Evolutionary conservation across 2,113 vertebrate species (phyloP).

Genomic region (Hymenochirus boettgeri): DNA sequence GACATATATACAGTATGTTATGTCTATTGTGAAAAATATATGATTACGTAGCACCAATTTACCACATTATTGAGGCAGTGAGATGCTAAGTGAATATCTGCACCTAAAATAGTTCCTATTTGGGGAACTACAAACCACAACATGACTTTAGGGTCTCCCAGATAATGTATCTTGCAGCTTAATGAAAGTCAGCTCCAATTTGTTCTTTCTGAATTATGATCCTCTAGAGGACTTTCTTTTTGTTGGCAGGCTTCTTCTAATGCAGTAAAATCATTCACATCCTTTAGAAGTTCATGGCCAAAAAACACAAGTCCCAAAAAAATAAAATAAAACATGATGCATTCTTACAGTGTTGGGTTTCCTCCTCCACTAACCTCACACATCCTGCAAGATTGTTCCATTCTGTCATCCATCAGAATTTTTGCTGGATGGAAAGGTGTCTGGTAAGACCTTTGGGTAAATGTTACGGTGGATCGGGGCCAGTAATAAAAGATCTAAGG

Average conservation of each 20-base stretch:
- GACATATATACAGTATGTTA: too few species aligned
- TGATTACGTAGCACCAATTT: slow-evolving; percentile 13
- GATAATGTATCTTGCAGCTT: slow-evolving; percentile 25
- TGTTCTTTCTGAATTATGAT: slow-evolving; percentile 31
- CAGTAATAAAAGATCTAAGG: slow-evolving; percentile 34
- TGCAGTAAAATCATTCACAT: slow-evolving; percentile 4
- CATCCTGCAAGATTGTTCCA: slow-evolving; percentile 27
- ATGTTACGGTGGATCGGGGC: slow-evolving; percentile 17
- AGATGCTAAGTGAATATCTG: slow-evolving; percentile 15
- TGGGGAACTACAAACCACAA: slow-evolving; percentile 10
- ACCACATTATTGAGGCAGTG: slow-evolving; percentile 7
- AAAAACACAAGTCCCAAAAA: slow-evolving; percentile 22
- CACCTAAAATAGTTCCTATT: slow-evolving; percentile 19
- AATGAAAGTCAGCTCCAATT: slow-evolving; percentile 38
- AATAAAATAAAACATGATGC: slow-evolving; percentile 13
- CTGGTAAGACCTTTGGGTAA: slow-evolving; percentile 8
- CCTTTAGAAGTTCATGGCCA: slow-evolving; percentile 16
- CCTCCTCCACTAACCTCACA: slow-evolving; percentile 12
- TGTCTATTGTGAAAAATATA: neutral
- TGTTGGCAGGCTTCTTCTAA: slow-evolving; percentile 25
- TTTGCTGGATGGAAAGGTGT: slow-evolving; percentile 27
- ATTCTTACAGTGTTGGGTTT: slow-evolving; percentile 18
- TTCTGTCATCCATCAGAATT: slow-evolving; percentile 35
- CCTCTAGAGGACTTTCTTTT: slow-evolving; percentile 26
- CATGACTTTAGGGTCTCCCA: slow-evolving; percentile 12